Evolutionary conservation across 2,113 vertebrate species (phyloP).

Genomic region (Chaetodon trifascialis): DNA sequence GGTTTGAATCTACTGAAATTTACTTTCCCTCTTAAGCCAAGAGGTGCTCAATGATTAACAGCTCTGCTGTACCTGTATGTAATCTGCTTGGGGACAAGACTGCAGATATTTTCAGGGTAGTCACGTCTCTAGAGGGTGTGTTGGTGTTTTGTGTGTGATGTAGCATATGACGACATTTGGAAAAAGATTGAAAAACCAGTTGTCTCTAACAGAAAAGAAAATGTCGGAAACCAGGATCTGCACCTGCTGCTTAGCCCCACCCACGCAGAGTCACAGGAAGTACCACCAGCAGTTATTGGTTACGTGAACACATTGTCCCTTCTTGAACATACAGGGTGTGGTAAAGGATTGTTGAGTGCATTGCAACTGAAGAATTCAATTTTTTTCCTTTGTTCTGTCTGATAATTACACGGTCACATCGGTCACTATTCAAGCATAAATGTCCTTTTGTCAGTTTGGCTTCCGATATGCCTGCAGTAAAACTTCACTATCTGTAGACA

Average conservation of each 20-base stretch:
- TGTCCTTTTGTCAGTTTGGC: slow-evolving; percentile 1
- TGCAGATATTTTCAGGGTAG: slow-evolving; percentile 11
- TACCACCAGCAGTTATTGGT: slow-evolving; percentile 40
- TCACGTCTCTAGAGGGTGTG: not conserved
- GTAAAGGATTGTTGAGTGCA: slow-evolving; percentile 18
- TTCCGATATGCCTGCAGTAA: not conserved
- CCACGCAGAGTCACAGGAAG: slow-evolving; percentile 42
- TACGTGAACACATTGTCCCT: slow-evolving; percentile 26
- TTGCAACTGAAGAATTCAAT: slow-evolving; percentile 15
- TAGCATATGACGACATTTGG: slow-evolving; percentile 11
- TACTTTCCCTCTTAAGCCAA: not conserved
- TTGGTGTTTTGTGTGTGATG: slow-evolving; percentile 7
- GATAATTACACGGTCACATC: slow-evolving; percentile 16
- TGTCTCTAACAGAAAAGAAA: slow-evolving; percentile 34
- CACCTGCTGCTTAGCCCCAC: slow-evolving; percentile 61
- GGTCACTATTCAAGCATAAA: slow-evolving; percentile 3
- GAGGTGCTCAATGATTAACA: slow-evolving; percentile 44
- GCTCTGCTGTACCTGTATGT: slow-evolving; percentile 5
- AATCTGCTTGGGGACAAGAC: slow-evolving; percentile 40
- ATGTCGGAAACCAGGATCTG: slow-evolving; percentile 30
- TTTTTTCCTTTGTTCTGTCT: slow-evolving; percentile 23
- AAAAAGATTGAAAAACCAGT: slow-evolving; percentile 22
- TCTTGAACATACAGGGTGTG: slow-evolving; percentile 36
- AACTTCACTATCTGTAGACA: not conserved
- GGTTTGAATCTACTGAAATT: slow-evolving; percentile 30